A percentile compares a stretch with the other conserved stretches of the same genome.
phyloP scores from a whole-genome alignment of 2,888 invertebrate genomes.

The Dicyrtoma fusca region DNA sequence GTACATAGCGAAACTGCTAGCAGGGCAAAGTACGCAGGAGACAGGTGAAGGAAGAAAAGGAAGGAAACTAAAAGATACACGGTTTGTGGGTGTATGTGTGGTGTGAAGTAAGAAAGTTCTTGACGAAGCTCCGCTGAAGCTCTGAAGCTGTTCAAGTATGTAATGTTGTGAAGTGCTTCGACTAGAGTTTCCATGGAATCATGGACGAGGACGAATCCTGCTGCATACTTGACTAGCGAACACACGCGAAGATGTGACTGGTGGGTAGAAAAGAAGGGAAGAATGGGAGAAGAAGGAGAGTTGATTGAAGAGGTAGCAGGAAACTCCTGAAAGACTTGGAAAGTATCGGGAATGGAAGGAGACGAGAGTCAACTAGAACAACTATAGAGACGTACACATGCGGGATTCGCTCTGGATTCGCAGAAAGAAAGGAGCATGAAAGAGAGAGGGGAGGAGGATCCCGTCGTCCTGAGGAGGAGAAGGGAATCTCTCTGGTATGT shows the following conservation, averaged over 20 bases:
- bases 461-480: constrained; percentile 34
- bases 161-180: constrained; percentile 42
- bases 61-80: neutral
- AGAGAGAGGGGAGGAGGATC: constrained; percentile 30
- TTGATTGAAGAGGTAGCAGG: neutral
- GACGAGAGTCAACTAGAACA: constrained; percentile 29
- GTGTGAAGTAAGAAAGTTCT: constrained; percentile 9
- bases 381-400: constrained; percentile 36
- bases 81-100: neutral
- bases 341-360: constrained; percentile 28
- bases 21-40: no score
- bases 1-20: no score
- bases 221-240: constrained; percentile 23
- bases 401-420: constrained; percentile 38
- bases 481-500: constrained; percentile 39
- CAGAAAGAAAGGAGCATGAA: constrained; percentile 39
- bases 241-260: constrained; percentile 43
- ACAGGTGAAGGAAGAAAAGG: neutral
- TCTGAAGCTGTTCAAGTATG: constrained; percentile 42
- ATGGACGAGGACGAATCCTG: constrained; percentile 32
- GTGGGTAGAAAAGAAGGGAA: constrained; percentile 29
- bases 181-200: constrained; percentile 40
- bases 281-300: constrained; percentile 13
- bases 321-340: constrained; percentile 2
- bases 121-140: constrained; percentile 7